Evolutionary conservation across 2,797 vertebrate species (phyloP), one percentile per base, ranked within the genome.

Genomic region (Halcyon smyrnensis): DNA sequence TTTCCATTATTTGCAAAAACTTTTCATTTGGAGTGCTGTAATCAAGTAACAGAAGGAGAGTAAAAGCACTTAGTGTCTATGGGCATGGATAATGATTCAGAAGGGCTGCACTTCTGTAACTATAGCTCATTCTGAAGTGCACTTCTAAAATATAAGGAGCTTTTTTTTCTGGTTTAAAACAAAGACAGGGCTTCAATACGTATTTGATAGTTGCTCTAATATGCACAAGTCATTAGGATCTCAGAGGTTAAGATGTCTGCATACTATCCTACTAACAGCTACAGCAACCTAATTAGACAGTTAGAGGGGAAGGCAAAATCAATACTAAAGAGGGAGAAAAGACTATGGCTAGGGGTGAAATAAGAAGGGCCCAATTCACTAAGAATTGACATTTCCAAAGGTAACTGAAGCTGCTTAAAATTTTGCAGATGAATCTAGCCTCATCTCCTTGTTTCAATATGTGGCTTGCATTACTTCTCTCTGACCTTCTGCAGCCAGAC

Each of bases 201-300:
- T 95, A 97, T 95, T 94, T 79, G 89, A 97, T 89, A 79, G 97
- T 96, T 97, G 83, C 65, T 98, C 91, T 98, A 89, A 90, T 94
- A 97, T 95, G 92, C 94, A 97, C 95, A 96, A 95, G 89, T 94
- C 89, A 95, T 86, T 89, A 92, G 74, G 78, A 92, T 90, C 87
- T 96, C 67, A 96, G 92, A 95, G 96, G 97, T 98, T 98, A 98
- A 97, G 96, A 96, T 96, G 92, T 91, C 97, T 97, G 96, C 95
- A 94, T 70, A 83, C 82, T 97, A 97, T 96, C 95, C 95, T 98
- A 97, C 97, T 98, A 98, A 98, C 95, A 97, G 93, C 95, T 97
- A 98, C 86, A 98, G 97, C 95, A 98, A 98, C 96, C 98, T 97
- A 98, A 98, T 99, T 98, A 99, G 98, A 97, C 79, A 97, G 96